Evolutionary conservation across 2,797 vertebrate genomes (phyloP), one percentile per base, ranked within the genome.

Genomic region (Staurois parvus): DNA sequence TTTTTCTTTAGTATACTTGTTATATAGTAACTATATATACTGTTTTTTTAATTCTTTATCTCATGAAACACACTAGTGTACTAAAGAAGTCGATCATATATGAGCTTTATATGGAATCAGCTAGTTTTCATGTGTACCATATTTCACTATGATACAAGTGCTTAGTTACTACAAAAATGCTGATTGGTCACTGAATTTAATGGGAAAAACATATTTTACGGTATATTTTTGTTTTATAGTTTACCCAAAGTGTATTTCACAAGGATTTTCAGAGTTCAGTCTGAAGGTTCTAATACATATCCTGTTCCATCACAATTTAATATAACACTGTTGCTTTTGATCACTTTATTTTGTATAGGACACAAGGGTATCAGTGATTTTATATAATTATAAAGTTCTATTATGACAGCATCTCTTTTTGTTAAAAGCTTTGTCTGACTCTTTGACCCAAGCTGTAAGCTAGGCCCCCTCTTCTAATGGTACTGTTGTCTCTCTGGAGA

Each of bases 401-500:
- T 68, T 68, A 29, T 7, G 15, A n/a, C 62, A 28, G 26, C 64
- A 79, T 32, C 37, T n/a, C 7, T 26, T 66, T 48, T 64, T 15
- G 40, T 21, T 40, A 32, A 59, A 10, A 32, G 52, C 80, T 45
- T 34, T 26, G 34, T 13, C 80, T 74, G 52, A 82, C 80, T 82
- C 34, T 66, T 74, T 82, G 70, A 74, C 70, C 79, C 48, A 19
- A 59, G 79, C 68, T 32, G 42, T 4, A 24, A 81, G 45, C 30
- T 67, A 30, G 28, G 78, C 48, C 62, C 30, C 32, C 34, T 34
- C 70, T 24, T 45, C 68, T 40, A 67, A 64, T 74, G 37, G 24
- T 70, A 30, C 64, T 37, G 48, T 40, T 72, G 79, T 81, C 68
- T 81, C 79, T 81, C 67, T 56, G 79, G 79, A 72, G 79, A 81